Evolutionary conservation across 2,888 invertebrate genomes (phyloP).

Genomic region (Philonicus albiceps): DNA sequence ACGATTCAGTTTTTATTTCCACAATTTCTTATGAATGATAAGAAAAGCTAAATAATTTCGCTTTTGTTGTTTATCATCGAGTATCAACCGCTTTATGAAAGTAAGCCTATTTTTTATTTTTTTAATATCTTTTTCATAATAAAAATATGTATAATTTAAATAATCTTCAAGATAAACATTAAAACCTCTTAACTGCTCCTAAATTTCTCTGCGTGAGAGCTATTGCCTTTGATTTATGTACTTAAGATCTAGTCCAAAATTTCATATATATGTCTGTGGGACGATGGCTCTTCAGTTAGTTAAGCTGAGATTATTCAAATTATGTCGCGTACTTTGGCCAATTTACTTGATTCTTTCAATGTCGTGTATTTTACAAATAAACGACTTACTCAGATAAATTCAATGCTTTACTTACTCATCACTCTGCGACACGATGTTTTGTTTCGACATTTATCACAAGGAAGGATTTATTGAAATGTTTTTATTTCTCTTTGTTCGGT

Average conservation of each 20-base stretch:
- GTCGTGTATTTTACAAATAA: not conserved
- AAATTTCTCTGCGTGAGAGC: not conserved
- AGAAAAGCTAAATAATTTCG: not conserved
- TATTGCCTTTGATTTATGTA: not conserved
- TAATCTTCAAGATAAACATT: not conserved
- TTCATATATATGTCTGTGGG: not conserved
- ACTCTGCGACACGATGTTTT: not conserved
- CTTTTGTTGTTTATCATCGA: not conserved
- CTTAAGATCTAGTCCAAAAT: not conserved
- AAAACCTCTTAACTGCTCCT: not conserved
- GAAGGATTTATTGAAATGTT: not conserved
- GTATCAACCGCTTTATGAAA: not conserved
- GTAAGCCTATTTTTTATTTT: not conserved
- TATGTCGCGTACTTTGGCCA: not conserved
- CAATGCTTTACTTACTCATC: not conserved
- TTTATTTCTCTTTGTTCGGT: not conserved
- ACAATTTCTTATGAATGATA: not conserved
- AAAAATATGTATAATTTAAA: not conserved
- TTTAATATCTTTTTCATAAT: not conserved
- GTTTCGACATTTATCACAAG: not conserved
- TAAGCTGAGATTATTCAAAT: not conserved
- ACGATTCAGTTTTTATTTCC: not conserved
- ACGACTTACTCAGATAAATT: not conserved
- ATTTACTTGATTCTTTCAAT: not conserved
- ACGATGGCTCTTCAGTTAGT: not conserved